Base-by-base conservation (phyloP, 2,888 invertebrate genomes). In the Encarsia formosa region DNA sequence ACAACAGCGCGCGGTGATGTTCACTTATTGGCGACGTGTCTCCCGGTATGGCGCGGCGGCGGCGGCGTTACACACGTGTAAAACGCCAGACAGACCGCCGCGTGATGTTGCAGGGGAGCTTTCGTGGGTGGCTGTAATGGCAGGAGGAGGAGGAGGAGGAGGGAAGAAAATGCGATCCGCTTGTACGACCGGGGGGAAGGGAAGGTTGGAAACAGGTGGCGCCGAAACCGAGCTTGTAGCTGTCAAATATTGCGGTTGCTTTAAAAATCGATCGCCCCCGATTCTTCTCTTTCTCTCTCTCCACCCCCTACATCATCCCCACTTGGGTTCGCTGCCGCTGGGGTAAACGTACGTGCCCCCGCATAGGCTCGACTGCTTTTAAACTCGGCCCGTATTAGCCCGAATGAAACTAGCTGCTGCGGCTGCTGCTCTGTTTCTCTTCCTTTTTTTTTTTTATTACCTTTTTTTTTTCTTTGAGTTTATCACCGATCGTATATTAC, bases 1-100 rank as follows among this genome's bases (percentile, higher is more conserved):
- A n/a, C 19, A 40, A 22, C 39, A 32, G 29, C n/a, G 24, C 13
- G 67, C 68, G 66, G 69, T 69, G 70, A 72, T 71, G 73, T 71
- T 73, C 73, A 68, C 71, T 73, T 73, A 73, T 73, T 73, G 73
- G 71, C 64, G 68, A 71, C 70, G 68, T 73, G 72, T 73, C 67
- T 69, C 68, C 68, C 71, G 65, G 71, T 67, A 73, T 72, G 72
- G 70, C 67, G 56, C 62, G 58, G 58, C n/a, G 29, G 32, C 26
- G 22, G 9, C 24, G 26, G 19, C 37, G 23, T 22, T 34, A 50
- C 20, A 32, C 38, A 34, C 15, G 32, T 23, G 18, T 32, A 9
- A 26, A 44, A 39, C 34, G 26, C 32, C 32, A 24, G 20, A 18
- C 61, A 64, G 45, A 26, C n/a, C 19, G 18, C n/a, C n/a, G n/a